Evolutionary conservation across 2,797 vertebrate genomes (phyloP).

Genomic region (Lacerta agilis): DNA sequence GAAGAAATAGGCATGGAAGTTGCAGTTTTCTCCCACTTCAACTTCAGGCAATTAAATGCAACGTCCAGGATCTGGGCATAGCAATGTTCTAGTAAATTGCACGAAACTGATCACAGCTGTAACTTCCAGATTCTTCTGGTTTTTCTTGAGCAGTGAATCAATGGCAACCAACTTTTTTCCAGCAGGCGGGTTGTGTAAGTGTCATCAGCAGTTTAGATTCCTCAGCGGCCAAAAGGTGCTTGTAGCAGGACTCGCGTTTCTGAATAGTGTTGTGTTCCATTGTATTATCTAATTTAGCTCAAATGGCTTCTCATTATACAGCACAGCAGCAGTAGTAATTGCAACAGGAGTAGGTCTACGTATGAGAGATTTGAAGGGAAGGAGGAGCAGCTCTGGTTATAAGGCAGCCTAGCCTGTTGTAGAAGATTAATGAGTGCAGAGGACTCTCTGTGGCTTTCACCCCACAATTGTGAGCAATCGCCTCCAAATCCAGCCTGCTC

Average conservation of each 20-base stretch:
- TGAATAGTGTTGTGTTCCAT: slow-evolving; percentile 9
- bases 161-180: neutral
- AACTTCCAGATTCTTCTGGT: neutral
- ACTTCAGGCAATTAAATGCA: neutral
- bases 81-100: neutral
- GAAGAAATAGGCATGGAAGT: neutral
- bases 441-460: slow-evolving; percentile 64
- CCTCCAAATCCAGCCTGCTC: slow-evolving; percentile 62
- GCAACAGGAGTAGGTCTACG: slow-evolving; percentile 4
- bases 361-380: slow-evolving; percentile 58
- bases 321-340: slow-evolving; percentile 39
- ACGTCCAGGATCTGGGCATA: neutral
- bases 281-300: slow-evolving; percentile 35
- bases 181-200: neutral
- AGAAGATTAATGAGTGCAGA: slow-evolving; percentile 67
- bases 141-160: neutral
- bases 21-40: neutral
- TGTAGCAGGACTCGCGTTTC: accelerated
- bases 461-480: slow-evolving; percentile 64
- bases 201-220: slow-evolving; percentile 25
- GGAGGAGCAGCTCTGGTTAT: slow-evolving; percentile 63
- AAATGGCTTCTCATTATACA: slow-evolving; percentile 46
- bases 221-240: neutral
- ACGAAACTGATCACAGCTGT: neutral
- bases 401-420: slow-evolving; percentile 50